A percentile compares a stretch with the other conserved stretches of the same genome.
These are phyloP conservation scores for Callipepla squamata DNA, from an alignment of 2,113 vertebrate species.

Conservation along the genomic window DNA sequence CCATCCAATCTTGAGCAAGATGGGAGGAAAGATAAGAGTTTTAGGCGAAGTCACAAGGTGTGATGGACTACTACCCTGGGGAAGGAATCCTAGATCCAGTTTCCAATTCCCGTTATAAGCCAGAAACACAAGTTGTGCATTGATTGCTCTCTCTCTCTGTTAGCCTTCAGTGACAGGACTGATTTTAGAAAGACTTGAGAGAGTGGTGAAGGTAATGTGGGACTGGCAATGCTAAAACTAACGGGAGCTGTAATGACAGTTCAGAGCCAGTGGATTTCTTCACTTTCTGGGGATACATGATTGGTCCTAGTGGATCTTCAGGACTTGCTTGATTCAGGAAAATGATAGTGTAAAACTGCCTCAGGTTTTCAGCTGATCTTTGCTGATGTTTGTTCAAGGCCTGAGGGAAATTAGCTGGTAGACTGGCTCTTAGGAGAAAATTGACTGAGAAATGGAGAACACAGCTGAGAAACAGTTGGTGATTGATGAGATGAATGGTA, in stretches of 20 bases:
- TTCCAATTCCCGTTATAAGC: neutral
- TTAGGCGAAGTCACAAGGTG: neutral
- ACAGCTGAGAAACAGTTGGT: slow-evolving; percentile 10
- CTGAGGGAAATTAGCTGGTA: slow-evolving; percentile 48
- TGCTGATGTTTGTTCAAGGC: slow-evolving; percentile 37
- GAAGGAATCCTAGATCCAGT: neutral
- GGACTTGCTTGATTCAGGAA: neutral
- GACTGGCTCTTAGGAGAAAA: slow-evolving; percentile 22
- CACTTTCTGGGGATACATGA: neutral
- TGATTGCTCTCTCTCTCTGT: neutral
- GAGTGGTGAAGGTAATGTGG: neutral
- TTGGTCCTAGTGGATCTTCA: neutral
- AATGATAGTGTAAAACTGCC: slow-evolving; percentile 25
- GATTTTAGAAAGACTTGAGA: neutral
- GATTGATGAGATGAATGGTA: slow-evolving; percentile 14
- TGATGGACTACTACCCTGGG: neutral
- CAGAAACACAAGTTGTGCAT: neutral
- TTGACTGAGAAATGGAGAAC: slow-evolving; percentile 38
- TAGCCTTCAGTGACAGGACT: neutral
- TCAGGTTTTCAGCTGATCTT: slow-evolving; percentile 22
- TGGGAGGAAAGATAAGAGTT: neutral
- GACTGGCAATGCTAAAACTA: neutral
- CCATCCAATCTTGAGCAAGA: slow-evolving; percentile 20
- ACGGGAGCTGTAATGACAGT: neutral
- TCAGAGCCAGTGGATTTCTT: neutral